A percentile compares a stretch with the other conserved stretches of the same genome.
phyloP scores from a whole-genome alignment of 2,888 invertebrate species.

The Dioctria linearis region DNA sequence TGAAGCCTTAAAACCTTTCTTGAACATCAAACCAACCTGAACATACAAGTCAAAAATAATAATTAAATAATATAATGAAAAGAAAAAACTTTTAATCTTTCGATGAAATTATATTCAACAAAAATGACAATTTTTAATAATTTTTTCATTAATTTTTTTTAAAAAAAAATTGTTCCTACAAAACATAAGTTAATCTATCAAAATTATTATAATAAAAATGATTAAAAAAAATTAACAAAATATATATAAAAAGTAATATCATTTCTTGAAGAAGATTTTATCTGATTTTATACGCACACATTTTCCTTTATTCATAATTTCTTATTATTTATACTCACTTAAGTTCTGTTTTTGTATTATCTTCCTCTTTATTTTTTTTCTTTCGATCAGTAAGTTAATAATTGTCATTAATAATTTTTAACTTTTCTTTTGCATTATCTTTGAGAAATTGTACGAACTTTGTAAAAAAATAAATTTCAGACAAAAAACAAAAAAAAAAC shows the following conservation, averaged over 20 bases:
- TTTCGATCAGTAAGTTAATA: not conserved
- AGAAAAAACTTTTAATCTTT: conserved; percentile 59
- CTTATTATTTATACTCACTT: not conserved
- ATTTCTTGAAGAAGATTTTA: conserved; percentile 26
- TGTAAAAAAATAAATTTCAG: conserved; percentile 21
- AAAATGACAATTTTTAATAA: conserved; percentile 53
- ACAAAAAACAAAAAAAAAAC: conserved; percentile 1
- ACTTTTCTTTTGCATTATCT: not conserved
- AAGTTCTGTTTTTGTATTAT: conserved; percentile 17
- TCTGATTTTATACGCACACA: conserved; percentile 30
- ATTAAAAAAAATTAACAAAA: conserved; percentile 50
- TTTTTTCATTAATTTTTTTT: conserved; percentile 37
- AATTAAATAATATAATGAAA: conserved; percentile 59
- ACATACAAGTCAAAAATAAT: conserved; percentile 60
- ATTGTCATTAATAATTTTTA: too few species aligned
- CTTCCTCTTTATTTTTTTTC: conserved; percentile 1
- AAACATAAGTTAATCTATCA: conserved; percentile 36
- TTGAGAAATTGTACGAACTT: conserved; percentile 1
- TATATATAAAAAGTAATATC: conserved; percentile 45
- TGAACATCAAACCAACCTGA: conserved; percentile 55
- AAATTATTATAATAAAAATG: conserved; percentile 48
- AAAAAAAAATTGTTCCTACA: conserved; percentile 47
- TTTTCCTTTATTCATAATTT: conserved; percentile 10
- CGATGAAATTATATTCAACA: conserved; percentile 56
- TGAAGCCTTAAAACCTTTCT: not conserved